Evolutionary conservation across 2,888 invertebrate species (phyloP), one percentile per base, ranked within the genome.

Genomic region (Cryptophagus acutangulus): DNA sequence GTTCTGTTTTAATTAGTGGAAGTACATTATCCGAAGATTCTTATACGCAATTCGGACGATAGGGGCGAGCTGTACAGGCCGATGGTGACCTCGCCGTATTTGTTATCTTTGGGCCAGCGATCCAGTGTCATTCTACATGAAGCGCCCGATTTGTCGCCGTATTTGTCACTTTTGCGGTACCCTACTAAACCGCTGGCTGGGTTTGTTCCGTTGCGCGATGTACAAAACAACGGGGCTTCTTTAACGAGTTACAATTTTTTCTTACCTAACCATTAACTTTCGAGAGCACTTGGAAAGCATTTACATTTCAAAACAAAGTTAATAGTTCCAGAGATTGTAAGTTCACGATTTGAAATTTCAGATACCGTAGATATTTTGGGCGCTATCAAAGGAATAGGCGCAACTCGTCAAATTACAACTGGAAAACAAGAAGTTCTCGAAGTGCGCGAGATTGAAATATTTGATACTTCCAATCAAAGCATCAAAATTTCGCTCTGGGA

Each of bases 401-500:
- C 78, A n/a, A 67, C 74, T 2, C 77, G 79, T 55, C 73, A 74
- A 12, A 73, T 86, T 8, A 79, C 73, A 46, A 78, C 79, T 1
- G 79, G 74, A 9, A 64, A 73, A 48, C 82, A 81, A 59, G 69
- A 71, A 38, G 71, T 75, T 14, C 66, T 77, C 55, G 72, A 75
- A 9, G 78, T 82, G 29, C 76, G 86, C 13, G 79, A 79, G 53
- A 68, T 87, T 4, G 77, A 81, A 46, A 75, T 85, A 4, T 78
- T 79, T 61, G 82, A 79, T 69, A 77, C 74, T 57, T 80, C 76
- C 10, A 52, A 59, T 43, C 75, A 74, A 13, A 79, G 78, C n/a
- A 69, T 79, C 4, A 66, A 76, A 13, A 63, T 79, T 38, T 67
- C 79, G 24, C 71, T 86, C 31, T 88, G 87, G 79, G 82, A 87